phyloP scores from a whole-genome alignment of 2,113 vertebrate genomes.

The Bubo blakistoni region DNA sequence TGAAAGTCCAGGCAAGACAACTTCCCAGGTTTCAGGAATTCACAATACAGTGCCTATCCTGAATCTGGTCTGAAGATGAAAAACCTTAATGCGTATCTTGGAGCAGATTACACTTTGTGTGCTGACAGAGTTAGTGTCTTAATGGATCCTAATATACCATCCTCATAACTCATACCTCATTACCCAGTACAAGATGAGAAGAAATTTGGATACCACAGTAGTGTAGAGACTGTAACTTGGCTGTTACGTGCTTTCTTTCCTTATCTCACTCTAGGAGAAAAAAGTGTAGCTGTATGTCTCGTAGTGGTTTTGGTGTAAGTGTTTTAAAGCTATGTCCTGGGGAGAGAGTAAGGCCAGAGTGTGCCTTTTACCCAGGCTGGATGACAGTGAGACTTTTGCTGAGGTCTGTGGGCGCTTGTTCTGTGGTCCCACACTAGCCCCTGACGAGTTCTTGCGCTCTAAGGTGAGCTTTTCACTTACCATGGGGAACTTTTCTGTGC shows the following conservation, averaged over 20 bases:
- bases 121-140: background rate
- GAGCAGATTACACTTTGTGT: background rate
- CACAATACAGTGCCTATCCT: background rate
- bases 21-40: background rate
- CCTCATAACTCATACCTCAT: background rate
- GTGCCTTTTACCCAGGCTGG: background rate
- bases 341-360: background rate
- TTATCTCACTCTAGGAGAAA: rapidly evolving
- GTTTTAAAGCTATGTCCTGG: background rate
- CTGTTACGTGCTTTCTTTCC: background rate
- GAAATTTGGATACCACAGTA: background rate
- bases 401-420: background rate
- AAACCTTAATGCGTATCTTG: background rate
- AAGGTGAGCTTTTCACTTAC: background rate
- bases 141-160: background rate
- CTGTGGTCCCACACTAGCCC: background rate
- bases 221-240: background rate
- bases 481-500: background rate
- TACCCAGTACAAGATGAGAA: background rate
- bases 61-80: background rate
- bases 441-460: background rate
- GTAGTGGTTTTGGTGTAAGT: background rate
- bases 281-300: background rate
- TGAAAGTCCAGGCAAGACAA: background rate
- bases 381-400: background rate